phyloP scores from a whole-genome alignment of 2,113 vertebrate genomes.

The Peromyscus californicus region DNA sequence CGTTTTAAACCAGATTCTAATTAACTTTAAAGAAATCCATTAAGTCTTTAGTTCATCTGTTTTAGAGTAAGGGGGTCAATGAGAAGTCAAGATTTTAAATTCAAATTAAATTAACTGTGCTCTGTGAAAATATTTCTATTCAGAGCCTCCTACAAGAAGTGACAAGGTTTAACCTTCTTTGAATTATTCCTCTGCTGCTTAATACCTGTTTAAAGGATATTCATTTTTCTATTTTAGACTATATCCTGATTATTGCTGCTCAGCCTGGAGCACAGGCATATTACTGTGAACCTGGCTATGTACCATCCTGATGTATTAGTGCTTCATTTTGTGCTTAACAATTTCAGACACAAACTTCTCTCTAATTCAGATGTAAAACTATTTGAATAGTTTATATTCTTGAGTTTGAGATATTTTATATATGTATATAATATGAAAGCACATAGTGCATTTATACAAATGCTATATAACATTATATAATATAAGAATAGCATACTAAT shows the following conservation, averaged over 20 bases:
- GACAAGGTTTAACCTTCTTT: slow-evolving; percentile 58
- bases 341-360: background rate
- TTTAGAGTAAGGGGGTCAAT: slow-evolving; percentile 66
- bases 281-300: background rate
- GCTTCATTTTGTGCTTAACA: background rate
- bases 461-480: background rate
- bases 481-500: background rate
- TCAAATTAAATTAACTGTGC: slow-evolving; percentile 75
- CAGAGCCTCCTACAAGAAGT: slow-evolving; percentile 52
- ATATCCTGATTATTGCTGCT: background rate
- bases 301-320: background rate
- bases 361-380: background rate
- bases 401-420: background rate
- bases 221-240: slow-evolving; percentile 41
- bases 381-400: background rate
- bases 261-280: background rate
- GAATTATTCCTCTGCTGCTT: slow-evolving; percentile 59
- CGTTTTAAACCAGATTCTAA: slow-evolving; percentile 63
- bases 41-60: slow-evolving; percentile 64
- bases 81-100: slow-evolving; percentile 76
- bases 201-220: slow-evolving; percentile 36
- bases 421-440: background rate
- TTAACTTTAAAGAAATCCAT: slow-evolving; percentile 64
- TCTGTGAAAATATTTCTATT: slow-evolving; percentile 62
- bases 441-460: background rate